Conservation (phyloP, 2,888 invertebrate species). For the Thecophora atra region DNA sequence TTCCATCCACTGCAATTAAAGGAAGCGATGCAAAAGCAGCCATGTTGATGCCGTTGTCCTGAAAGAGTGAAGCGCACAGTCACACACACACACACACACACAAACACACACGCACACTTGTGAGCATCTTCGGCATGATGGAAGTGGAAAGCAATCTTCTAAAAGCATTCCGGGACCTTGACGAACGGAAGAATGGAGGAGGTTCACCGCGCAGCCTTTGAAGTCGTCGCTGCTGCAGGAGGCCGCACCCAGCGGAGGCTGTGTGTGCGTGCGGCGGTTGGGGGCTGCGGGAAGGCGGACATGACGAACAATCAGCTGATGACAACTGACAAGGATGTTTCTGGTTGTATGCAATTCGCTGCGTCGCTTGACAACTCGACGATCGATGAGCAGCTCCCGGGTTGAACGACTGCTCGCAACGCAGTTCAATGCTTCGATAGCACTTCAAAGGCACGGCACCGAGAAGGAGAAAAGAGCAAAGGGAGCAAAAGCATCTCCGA, state of each 20-base stretch:
- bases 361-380: neutral
- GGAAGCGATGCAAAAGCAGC: too few relatives aligned
- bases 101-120: neutral
- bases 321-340: slow-evolving; percentile 26
- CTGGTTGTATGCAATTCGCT: slow-evolving; percentile 6
- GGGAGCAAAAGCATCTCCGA: too few relatives aligned
- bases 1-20: too few relatives aligned
- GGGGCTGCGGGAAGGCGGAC: neutral
- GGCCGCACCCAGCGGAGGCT: neutral
- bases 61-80: too few relatives aligned
- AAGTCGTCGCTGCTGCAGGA: neutral
- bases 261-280: neutral
- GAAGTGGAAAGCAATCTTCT: slow-evolving; percentile 16
- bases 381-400: neutral
- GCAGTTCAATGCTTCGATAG: slow-evolving; percentile 29
- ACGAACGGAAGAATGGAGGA: slow-evolving; percentile 5
- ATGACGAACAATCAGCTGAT: neutral
- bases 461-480: too few relatives aligned
- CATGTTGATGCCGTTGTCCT: too few relatives aligned
- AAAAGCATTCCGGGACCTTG: slow-evolving; percentile 8
- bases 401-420: slow-evolving; percentile 3
- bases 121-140: neutral
- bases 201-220: neutral
- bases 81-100: neutral
- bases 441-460: slow-evolving; percentile 14